phyloP scores from a whole-genome alignment of 2,888 invertebrate genomes.

The Sarcophaga variegata region DNA sequence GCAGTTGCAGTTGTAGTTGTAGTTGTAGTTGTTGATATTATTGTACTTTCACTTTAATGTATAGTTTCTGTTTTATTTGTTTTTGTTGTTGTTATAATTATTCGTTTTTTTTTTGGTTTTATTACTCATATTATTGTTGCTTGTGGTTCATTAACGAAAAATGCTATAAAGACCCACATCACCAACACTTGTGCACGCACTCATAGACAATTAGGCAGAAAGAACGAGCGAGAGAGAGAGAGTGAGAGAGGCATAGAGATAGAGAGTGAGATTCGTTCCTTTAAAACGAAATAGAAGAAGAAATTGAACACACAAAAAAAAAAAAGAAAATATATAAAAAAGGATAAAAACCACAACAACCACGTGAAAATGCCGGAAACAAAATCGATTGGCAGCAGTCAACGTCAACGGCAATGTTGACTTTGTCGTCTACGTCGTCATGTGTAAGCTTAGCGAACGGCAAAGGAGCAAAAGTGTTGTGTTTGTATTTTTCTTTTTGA shows the following conservation, averaged over 20 bases:
- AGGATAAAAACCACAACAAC: constrained; percentile 69
- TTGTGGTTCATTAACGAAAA: background rate
- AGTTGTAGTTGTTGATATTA: background rate
- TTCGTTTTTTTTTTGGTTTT: too few relatives aligned
- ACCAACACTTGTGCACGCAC: background rate
- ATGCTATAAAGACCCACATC: constrained; percentile 1
- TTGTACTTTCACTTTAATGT: constrained; percentile 51
- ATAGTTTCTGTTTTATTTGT: background rate
- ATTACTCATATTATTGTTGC: background rate
- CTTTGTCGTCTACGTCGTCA: background rate
- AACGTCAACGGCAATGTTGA: constrained; percentile 4
- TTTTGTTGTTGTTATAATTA: background rate
- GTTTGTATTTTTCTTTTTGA: background rate
- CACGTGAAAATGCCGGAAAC: constrained; percentile 81
- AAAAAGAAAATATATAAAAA: background rate
- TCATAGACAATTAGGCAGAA: background rate
- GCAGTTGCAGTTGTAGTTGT: too few relatives aligned
- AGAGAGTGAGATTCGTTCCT: background rate
- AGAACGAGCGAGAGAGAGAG: background rate
- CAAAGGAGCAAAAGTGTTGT: background rate
- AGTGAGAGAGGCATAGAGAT: background rate
- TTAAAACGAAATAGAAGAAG: constrained; percentile 22
- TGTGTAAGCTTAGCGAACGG: background rate
- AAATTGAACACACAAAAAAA: background rate
- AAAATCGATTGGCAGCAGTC: constrained; percentile 78